Base-by-base conservation (phyloP, 1,140 invertebrate genomes). In the Hormaphis cornu region DNA sequence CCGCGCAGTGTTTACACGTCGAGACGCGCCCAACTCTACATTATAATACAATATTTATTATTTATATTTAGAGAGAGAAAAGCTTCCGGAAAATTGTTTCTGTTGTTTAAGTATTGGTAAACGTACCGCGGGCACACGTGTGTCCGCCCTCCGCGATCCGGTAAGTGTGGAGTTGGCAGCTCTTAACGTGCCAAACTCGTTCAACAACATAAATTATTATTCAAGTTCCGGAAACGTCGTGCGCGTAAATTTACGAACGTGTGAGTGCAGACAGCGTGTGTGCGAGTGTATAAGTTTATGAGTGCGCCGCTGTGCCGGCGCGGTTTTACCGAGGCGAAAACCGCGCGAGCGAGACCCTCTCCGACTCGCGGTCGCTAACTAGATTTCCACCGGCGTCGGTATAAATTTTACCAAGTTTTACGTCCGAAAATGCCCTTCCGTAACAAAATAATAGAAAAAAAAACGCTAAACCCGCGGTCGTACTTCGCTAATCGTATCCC, bases 131-230 rank as follows among this genome's bases (percentile, higher is more conserved):
- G 40, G 16, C 22, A 28, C 56, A 42, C 42, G 18, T 14, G 10
- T 10, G 18, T 22, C 26, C 37, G 33, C 40, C 18, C 59, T 22
- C 8, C 35, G 20, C n/a, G 18, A 14, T 26, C 26, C 42, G 37
- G 42, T 44, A 46, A 46, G 59, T 63, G 59, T 63, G 59, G 40
- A 63, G 42, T 48, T 63, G 59, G 59, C 59, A 63, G 59, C 59
- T 63, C 59, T 63, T 63, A 63, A 63, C 59, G 59, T 30, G 59
- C 59, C 59, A 48, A 63, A 63, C 59, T 63, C 59, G 59, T 63
- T 63, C 59, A 48, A n/a, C n/a, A n/a, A 63, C 59, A 48, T 63
- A 63, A 63, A 63, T 63, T 63, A 63, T 63, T 63, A 63, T 63
- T 48, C 59, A 63, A 63, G 59, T 63, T 63, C 48, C 37, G 59